Conservation (phyloP, 2,797 vertebrate genomes). For the Spinus olivaceus region DNA sequence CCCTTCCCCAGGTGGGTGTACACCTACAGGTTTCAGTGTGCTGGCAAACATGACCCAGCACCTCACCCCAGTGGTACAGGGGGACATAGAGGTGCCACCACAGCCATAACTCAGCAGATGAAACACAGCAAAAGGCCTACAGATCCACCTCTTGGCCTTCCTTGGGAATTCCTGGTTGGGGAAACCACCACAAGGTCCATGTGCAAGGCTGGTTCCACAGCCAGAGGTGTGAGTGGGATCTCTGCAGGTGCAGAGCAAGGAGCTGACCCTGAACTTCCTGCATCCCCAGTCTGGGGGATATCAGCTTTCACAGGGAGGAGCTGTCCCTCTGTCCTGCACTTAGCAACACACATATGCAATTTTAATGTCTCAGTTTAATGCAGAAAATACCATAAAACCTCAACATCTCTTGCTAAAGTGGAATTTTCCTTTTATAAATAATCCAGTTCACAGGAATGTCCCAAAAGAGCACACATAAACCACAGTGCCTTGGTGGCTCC, state of each 20-base stretch:
- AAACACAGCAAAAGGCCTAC: background rate
- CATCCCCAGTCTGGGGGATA: background rate
- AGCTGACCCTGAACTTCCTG: background rate
- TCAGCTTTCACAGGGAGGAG: background rate
- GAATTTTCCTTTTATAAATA: background rate
- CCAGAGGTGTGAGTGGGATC: background rate
- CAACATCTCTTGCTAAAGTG: background rate
- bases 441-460: accelerated
- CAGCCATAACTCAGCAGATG: background rate
- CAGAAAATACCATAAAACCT: background rate
- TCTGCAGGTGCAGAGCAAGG: background rate
- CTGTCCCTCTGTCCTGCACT: background rate
- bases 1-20: background rate
- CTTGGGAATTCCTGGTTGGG: background rate
- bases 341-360: background rate
- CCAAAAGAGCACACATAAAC: background rate
- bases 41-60: background rate
- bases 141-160: background rate
- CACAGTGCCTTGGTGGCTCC: background rate
- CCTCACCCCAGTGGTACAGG: background rate
- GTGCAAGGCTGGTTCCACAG: background rate
- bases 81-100: accelerated
- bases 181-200: background rate
- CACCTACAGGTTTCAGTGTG: background rate
- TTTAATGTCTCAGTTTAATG: background rate